Conservation (phyloP, 2,113 vertebrate species). For the Crotophaga sulcirostris region DNA sequence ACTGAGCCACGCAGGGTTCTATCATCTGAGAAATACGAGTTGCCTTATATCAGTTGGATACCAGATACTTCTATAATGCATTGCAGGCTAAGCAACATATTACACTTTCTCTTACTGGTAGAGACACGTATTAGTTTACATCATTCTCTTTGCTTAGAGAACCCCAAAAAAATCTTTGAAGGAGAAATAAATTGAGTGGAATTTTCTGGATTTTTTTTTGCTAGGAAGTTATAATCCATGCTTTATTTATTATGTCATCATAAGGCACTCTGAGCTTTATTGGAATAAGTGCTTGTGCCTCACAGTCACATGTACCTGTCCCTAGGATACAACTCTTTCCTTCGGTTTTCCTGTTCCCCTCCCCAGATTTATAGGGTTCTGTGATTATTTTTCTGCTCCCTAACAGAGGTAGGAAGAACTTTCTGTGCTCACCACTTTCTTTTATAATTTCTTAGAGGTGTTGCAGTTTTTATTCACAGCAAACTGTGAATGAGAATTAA, state of each 20-base stretch:
- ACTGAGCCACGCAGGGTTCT: neutral
- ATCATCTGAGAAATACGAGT: neutral
- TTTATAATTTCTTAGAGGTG: conserved; percentile 16
- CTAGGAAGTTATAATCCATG: neutral
- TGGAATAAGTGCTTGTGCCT: neutral
- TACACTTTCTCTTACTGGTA: neutral
- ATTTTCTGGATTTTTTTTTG: neutral
- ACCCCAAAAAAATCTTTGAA: neutral
- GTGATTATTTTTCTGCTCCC: neutral
- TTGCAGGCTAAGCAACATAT: neutral
- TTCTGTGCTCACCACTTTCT: conserved; percentile 17
- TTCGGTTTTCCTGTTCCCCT: neutral
- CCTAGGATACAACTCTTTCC: neutral
- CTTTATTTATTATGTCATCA: neutral
- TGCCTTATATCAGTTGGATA: neutral
- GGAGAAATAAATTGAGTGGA: neutral
- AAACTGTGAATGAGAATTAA: conserved; percentile 18
- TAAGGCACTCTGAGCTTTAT: neutral
- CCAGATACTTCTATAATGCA: neutral
- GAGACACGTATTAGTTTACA: neutral
- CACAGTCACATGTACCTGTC: neutral
- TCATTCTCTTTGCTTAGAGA: neutral
- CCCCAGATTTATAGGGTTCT: neutral
- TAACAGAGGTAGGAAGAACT: conserved; percentile 22
- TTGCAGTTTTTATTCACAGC: conserved; percentile 48